phyloP scores from a whole-genome alignment of 2,797 vertebrate species.

The Fundulus diaphanus region DNA sequence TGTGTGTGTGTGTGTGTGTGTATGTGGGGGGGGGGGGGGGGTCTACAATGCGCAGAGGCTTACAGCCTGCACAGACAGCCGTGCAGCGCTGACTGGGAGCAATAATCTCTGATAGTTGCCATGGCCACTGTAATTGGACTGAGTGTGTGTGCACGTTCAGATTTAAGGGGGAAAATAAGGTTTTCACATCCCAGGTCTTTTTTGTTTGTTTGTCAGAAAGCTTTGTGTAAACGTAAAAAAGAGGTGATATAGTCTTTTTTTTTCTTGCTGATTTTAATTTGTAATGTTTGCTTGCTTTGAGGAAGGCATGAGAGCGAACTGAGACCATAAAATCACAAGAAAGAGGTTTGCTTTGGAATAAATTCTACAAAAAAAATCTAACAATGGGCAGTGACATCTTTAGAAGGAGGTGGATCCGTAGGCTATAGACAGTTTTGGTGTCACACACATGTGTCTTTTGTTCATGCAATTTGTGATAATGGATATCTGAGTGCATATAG shows the following conservation, averaged over 20 bases:
- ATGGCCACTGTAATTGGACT: slow-evolving; percentile 76
- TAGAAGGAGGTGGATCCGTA: background rate
- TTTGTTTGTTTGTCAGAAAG: background rate
- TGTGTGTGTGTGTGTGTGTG: slow-evolving; percentile 28
- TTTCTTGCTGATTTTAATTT: background rate
- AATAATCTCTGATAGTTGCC: slow-evolving; percentile 82
- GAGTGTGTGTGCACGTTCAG: slow-evolving; percentile 35
- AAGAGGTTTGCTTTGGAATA: background rate
- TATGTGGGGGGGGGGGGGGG: slow-evolving; percentile 38
- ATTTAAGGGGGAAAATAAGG: slow-evolving; percentile 24
- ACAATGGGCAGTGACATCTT: background rate
- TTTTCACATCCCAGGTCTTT: slow-evolving; percentile 23
- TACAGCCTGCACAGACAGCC: slow-evolving; percentile 63
- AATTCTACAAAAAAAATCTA: background rate
- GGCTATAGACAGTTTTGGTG: background rate
- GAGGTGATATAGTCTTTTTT: background rate
- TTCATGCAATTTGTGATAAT: background rate
- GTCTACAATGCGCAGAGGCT: slow-evolving; percentile 62
- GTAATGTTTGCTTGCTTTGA: background rate
- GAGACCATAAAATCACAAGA: background rate
- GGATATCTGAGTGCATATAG: background rate
- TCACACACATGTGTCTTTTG: background rate
- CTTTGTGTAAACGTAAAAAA: background rate
- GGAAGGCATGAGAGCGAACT: background rate
- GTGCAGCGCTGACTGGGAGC: slow-evolving; percentile 68